Percentiles rank a stretch among this genome's conserved stretches.
These are phyloP conservation scores for Siderastrea radians DNA, from an alignment of 92 coral and sea anemone genomes.

Conservation along the genomic window DNA sequence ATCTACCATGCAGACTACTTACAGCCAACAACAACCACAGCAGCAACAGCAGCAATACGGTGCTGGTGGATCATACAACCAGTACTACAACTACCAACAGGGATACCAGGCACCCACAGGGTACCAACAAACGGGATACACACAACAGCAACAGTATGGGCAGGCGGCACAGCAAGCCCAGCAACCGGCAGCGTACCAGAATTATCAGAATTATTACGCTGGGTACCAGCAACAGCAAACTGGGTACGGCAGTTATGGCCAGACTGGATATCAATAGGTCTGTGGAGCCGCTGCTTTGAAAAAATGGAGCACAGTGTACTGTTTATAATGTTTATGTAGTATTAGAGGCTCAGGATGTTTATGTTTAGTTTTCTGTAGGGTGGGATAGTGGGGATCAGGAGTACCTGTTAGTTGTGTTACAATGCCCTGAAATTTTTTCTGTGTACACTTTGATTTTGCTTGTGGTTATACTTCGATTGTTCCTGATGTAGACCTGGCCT, in stretches of 20 bases:
- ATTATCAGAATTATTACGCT: constrained; percentile 38
- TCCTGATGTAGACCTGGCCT: background rate
- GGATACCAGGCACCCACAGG: constrained; percentile 48
- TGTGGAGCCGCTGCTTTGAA: background rate
- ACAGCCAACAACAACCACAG: constrained; percentile 20
- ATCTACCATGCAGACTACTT: background rate
- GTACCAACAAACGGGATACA: constrained; percentile 41
- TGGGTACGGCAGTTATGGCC: constrained; percentile 29
- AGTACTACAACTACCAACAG: constrained; percentile 58
- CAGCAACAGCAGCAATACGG: constrained; percentile 55
- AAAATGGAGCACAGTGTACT: background rate
- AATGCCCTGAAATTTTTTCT: background rate
- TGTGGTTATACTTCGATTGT: background rate
- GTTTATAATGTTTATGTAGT: background rate
- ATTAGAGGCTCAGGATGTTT: background rate
- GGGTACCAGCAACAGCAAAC: constrained; percentile 40
- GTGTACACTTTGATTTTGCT: background rate
- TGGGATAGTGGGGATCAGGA: background rate
- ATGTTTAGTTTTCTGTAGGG: background rate
- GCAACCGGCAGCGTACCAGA: constrained; percentile 36
- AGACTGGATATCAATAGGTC: constrained; percentile 23
- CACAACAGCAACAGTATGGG: constrained; percentile 41
- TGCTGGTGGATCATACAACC: constrained; percentile 44
- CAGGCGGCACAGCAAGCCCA: constrained; percentile 28
- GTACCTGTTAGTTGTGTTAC: background rate